Conservation (phyloP, 2,113 vertebrate species). For the Hippocampus abdominalis region DNA sequence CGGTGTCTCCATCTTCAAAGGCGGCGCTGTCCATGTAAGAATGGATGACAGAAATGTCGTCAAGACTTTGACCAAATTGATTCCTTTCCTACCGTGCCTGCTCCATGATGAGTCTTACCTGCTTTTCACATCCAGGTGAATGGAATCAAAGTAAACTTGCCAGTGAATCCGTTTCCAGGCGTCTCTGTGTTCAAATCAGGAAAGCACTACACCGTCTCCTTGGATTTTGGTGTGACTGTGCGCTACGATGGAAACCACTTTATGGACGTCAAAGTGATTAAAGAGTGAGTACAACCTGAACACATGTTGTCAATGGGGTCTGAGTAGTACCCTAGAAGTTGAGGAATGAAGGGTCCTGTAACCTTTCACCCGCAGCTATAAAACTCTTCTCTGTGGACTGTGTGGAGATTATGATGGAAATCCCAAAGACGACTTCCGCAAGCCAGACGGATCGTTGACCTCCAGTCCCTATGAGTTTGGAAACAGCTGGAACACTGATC, state of each 20-base stretch:
- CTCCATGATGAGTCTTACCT: background rate
- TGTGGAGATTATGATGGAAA: constrained; percentile 73
- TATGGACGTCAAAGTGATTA: constrained; percentile 71
- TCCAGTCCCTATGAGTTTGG: constrained; percentile 65
- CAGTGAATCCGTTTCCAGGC: constrained; percentile 23
- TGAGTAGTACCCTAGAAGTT: constrained; percentile 63
- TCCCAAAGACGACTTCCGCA: constrained; percentile 70
- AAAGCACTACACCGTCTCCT: constrained; percentile 53
- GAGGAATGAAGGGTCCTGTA: background rate
- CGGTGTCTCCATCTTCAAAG: constrained; percentile 71
- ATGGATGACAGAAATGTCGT: background rate
- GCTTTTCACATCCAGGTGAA: constrained; percentile 47
- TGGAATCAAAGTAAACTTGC: constrained; percentile 56
- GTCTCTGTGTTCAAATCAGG: constrained; percentile 61
- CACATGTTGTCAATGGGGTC: constrained; percentile 28
- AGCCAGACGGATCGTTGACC: constrained; percentile 64
- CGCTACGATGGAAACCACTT: constrained; percentile 75
- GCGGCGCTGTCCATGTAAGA: constrained; percentile 71
- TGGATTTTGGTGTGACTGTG: constrained; percentile 68
- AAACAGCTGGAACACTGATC: constrained; percentile 73
- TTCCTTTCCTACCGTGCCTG: too few species aligned
- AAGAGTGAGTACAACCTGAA: constrained; percentile 64
- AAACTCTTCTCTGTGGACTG: constrained; percentile 67
- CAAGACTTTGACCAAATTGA: background rate
- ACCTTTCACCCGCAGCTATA: constrained; percentile 53